These are phyloP conservation scores for Cryptocephalus primarius DNA, from an alignment of 2,888 invertebrate species.

Conservation along the genomic window DNA sequence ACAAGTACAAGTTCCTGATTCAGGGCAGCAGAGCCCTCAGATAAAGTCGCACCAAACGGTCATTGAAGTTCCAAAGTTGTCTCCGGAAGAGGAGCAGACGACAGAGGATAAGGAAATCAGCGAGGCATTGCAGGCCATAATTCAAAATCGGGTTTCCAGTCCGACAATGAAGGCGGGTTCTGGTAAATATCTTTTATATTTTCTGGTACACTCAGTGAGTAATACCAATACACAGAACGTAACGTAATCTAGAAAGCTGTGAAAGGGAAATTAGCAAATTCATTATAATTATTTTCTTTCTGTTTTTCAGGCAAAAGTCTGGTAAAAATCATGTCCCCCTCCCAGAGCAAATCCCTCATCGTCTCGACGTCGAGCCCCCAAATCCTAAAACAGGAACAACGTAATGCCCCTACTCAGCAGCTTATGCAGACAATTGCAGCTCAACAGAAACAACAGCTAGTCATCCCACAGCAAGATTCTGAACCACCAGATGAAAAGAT, in stretches of 20 bases:
- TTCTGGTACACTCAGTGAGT: too few relatives aligned
- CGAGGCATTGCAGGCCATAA: slow-evolving; percentile 34
- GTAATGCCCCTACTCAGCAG: slow-evolving; percentile 26
- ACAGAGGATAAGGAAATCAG: slow-evolving; percentile 28
- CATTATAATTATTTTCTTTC: neutral
- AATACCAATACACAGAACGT: too few relatives aligned
- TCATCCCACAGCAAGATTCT: slow-evolving; percentile 19
- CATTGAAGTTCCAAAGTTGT: neutral
- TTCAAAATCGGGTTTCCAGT: slow-evolving; percentile 27
- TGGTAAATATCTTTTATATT: slow-evolving; percentile 7
- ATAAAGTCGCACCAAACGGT: neutral
- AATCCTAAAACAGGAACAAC: slow-evolving; percentile 23
- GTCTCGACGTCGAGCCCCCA: slow-evolving; percentile 37
- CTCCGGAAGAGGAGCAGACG: slow-evolving; percentile 3
- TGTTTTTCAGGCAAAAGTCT: slow-evolving; percentile 22
- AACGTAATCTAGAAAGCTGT: too few relatives aligned
- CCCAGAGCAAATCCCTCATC: slow-evolving; percentile 37
- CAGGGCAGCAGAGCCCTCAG: neutral
- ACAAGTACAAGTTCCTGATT: neutral
- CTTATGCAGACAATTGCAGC: slow-evolving; percentile 27
- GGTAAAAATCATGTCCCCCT: slow-evolving; percentile 35
- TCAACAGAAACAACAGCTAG: slow-evolving; percentile 24
- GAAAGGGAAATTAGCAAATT: too few relatives aligned
- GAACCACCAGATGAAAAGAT: slow-evolving; percentile 10
- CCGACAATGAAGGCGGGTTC: slow-evolving; percentile 27